Evolutionary conservation across 2,888 invertebrate genomes (phyloP).

Genomic region (Zootermopsis nevadensis): DNA sequence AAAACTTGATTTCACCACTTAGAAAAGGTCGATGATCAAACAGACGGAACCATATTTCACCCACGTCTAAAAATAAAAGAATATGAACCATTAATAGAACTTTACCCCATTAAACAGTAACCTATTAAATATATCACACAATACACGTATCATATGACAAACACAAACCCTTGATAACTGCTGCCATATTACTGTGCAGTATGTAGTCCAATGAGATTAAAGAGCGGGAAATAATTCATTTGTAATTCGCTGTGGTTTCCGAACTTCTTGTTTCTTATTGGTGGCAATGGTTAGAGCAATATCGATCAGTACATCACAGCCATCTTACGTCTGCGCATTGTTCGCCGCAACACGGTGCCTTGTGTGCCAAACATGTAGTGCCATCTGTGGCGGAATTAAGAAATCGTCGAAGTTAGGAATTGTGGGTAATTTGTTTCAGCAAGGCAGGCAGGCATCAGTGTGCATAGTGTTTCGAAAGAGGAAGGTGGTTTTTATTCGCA

Average conservation of each 20-base stretch:
- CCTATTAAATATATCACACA: neutral
- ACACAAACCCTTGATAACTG: conserved; percentile 61
- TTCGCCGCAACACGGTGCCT: neutral
- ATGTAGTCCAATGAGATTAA: neutral
- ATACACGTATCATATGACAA: conserved; percentile 52
- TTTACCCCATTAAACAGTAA: neutral
- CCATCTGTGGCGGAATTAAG: neutral
- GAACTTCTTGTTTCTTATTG: neutral
- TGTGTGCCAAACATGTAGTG: neutral
- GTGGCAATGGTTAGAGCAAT: neutral
- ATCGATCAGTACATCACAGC: neutral
- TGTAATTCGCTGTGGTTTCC: neutral
- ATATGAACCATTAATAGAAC: neutral
- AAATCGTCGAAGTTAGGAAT: conserved; percentile 19
- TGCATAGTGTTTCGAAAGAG: conserved; percentile 40
- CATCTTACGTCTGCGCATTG: neutral
- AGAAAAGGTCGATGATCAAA: conserved; percentile 90
- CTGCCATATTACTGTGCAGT: conserved; percentile 59
- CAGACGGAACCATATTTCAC: conserved; percentile 84
- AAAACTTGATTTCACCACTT: conserved; percentile 86
- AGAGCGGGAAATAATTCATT: neutral
- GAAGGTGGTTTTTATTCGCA: conserved; percentile 32
- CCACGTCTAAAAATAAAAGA: conserved; percentile 71
- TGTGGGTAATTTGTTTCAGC: conserved; percentile 17
- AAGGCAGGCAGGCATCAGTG: conserved; percentile 29